These are phyloP conservation scores for Aphodius granarius DNA, from an alignment of 2,888 invertebrate species.

Conservation along the genomic window DNA sequence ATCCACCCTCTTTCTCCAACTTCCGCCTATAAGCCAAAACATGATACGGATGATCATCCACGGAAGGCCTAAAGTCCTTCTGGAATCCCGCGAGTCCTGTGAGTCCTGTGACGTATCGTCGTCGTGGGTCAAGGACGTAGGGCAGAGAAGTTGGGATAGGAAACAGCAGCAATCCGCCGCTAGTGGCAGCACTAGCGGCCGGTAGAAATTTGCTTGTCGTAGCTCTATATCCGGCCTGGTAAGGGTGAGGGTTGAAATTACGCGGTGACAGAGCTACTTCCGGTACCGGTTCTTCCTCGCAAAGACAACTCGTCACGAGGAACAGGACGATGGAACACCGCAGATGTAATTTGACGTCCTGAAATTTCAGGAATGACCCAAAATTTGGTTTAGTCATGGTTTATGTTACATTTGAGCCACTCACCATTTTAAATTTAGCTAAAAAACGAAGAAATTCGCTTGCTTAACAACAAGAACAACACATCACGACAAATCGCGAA, in stretches of 20 bases:
- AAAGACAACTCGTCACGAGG: constrained; percentile 16
- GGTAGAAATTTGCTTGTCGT: constrained; percentile 6
- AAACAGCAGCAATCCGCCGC: neutral
- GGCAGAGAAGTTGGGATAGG: neutral
- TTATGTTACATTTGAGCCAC: neutral
- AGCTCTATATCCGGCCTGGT: constrained; percentile 30
- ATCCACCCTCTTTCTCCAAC: neutral
- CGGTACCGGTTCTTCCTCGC: constrained; percentile 45
- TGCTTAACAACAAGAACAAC: neutral
- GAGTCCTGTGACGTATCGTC: neutral
- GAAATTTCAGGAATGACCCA: neutral
- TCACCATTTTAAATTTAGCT: neutral
- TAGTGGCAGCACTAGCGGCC: neutral
- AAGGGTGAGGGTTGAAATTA: constrained; percentile 54
- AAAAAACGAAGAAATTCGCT: neutral
- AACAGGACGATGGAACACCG: neutral
- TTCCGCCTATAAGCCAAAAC: neutral
- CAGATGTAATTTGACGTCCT: neutral
- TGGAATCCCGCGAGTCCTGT: neutral
- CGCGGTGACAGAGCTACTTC: constrained; percentile 50
- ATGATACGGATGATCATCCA: neutral
- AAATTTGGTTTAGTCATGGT: neutral
- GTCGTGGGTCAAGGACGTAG: neutral
- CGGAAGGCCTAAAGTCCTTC: neutral
- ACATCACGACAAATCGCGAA: neutral